Conservation (phyloP, 2,888 invertebrate genomes). For the Diplazon laetatorius region DNA sequence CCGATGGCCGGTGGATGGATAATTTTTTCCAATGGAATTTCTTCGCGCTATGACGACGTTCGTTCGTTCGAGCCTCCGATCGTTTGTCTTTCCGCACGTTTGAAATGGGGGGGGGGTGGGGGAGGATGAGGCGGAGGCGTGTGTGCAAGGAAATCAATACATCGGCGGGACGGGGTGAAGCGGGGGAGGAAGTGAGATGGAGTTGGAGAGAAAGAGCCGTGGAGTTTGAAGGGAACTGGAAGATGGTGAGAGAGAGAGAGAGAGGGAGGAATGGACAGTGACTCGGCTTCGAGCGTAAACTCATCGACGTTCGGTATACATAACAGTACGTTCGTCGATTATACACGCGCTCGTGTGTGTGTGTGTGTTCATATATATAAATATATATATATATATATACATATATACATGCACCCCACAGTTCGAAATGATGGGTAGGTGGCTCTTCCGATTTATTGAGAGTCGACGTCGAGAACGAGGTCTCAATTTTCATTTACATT, state of each 20-base stretch:
- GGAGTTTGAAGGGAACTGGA: conserved; percentile 45
- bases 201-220: conserved; percentile 27
- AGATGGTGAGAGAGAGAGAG: conserved; percentile 42
- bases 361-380: too few relatives aligned
- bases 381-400: too few relatives aligned
- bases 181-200: conserved; percentile 44
- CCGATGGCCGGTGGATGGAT: neutral
- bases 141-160: conserved; percentile 65
- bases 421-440: conserved; percentile 36
- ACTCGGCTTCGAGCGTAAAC: conserved; percentile 65
- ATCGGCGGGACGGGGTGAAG: conserved; percentile 59
- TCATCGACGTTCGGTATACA: conserved; percentile 57
- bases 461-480: conserved; percentile 1
- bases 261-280: conserved; percentile 57
- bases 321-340: conserved; percentile 45
- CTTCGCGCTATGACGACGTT: conserved; percentile 50
- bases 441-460: neutral
- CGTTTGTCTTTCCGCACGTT: conserved; percentile 78
- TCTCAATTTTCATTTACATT: conserved; percentile 31
- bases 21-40: conserved; percentile 39
- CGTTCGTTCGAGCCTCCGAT: conserved; percentile 54
- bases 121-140: conserved; percentile 53
- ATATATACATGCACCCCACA: conserved; percentile 20
- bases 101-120: conserved; percentile 73
- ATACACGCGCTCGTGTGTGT: too few relatives aligned